Conservation (phyloP, 2,888 invertebrate genomes). For the Apodemia hepburni region DNA sequence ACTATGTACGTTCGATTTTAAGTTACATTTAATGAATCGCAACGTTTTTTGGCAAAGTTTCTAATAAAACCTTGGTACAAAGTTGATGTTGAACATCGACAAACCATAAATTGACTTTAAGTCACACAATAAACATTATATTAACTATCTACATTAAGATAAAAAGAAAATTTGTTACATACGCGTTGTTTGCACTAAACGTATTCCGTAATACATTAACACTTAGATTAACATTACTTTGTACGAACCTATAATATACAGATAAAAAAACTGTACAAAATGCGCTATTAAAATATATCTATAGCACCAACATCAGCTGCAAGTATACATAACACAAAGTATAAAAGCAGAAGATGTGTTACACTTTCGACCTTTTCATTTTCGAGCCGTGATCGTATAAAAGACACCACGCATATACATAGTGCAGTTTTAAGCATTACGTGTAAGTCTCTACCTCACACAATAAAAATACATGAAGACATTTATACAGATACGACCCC, state of each 20-base stretch:
- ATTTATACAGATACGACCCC: background rate
- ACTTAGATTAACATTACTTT: slow-evolving; percentile 31
- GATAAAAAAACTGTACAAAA: slow-evolving; percentile 26
- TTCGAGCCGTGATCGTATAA: background rate
- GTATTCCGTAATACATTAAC: slow-evolving; percentile 1
- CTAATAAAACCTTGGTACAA: slow-evolving; percentile 48
- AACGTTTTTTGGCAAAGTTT: slow-evolving; percentile 61
- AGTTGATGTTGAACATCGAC: slow-evolving; percentile 54
- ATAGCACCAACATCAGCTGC: slow-evolving; percentile 77
- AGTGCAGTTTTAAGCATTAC: background rate
- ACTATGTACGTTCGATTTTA: slow-evolving; percentile 27
- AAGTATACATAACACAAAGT: slow-evolving; percentile 52
- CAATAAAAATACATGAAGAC: background rate
- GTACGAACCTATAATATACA: slow-evolving; percentile 36
- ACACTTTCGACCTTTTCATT: background rate
- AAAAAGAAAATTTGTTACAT: slow-evolving; percentile 12
- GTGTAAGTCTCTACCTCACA: background rate
- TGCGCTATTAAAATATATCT: slow-evolving; percentile 47
- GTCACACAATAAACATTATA: slow-evolving; percentile 46
- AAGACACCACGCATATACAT: background rate
- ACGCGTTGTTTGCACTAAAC: slow-evolving; percentile 13
- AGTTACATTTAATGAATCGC: slow-evolving; percentile 24
- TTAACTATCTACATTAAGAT: slow-evolving; percentile 51
- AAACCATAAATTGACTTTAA: slow-evolving; percentile 54
- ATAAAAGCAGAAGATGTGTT: slow-evolving; percentile 36